phyloP scores from a whole-genome alignment of 2,888 invertebrate genomes.

The Pollenia angustigena region DNA sequence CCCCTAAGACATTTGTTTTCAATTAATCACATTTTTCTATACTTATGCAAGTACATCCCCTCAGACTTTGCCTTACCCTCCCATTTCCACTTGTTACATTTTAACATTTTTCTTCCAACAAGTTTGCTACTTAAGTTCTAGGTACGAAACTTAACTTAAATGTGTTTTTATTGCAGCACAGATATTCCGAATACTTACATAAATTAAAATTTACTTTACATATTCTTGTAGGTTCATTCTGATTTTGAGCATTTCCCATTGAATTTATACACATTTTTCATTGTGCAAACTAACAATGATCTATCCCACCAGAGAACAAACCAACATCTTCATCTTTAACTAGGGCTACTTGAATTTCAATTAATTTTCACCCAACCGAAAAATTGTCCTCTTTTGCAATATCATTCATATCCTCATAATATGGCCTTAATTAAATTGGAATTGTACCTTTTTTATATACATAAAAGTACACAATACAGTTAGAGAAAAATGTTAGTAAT shows the following conservation, averaged over 20 bases:
- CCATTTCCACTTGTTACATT: neutral
- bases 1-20: no score
- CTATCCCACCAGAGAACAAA: slow-evolving; percentile 2
- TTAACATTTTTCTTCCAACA: neutral
- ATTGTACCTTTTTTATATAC: no score
- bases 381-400: slow-evolving; percentile 63
- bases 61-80: no score
- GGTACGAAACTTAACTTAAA: neutral
- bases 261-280: neutral
- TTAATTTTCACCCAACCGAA: slow-evolving; percentile 66
- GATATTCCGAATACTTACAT: neutral
- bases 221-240: neutral
- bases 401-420: slow-evolving; percentile 55
- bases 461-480: no score
- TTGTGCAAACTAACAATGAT: neutral
- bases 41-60: no score
- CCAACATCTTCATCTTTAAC: slow-evolving; percentile 30
- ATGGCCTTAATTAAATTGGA: slow-evolving; percentile 40
- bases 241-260: neutral
- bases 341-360: slow-evolving; percentile 66
- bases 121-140: neutral
- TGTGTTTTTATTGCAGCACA: neutral
- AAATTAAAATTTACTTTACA: neutral
- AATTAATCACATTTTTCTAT: no score
- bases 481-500: no score